Base-by-base conservation (phyloP, 1,140 invertebrate genomes). In the Agraylea sexmaculata region DNA sequence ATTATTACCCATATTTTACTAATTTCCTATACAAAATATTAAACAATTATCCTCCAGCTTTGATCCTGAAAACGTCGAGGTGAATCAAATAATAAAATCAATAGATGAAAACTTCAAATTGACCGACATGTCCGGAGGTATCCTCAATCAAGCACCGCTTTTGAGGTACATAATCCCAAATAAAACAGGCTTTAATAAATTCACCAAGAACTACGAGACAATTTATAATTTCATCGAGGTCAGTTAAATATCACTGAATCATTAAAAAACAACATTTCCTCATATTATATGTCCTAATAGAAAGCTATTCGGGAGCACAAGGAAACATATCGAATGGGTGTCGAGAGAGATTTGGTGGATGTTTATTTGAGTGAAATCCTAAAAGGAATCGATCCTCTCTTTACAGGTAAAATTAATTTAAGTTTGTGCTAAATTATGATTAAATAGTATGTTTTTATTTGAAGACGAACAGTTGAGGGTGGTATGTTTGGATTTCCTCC, bases 401-500 rank as follows among this genome's bases (percentile, higher is more conserved):
- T 45, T 21, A 35, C 42, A 30, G 42, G 46, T 43, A 37, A 35
- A 25, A 34, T 7, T 3, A 22, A 25, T 19, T 42, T 15, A 13
- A 18, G 12, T 18, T 23, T 37, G 5, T 4, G 29, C 3, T 10
- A 18, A 20, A 30, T 15, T 20, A 4, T 11, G 5, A 23, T 22
- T 41, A 41, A 17, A 11, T 17, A 29, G 15, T 33, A 34, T 28
- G 27, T 17, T 10, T 43, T 17, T 16, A 22, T 42, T 61, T 54
- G 44, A 52, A 70, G 75, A 75, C 27, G 69, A 81, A 57, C 75
- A 79, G 55, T 55, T 83, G 7, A 52, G 77, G 36, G 64, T 77
- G 0, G 51, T 82, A 1, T 77, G 79, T 46, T 49, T 79, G 40
- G 80, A 84, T 53, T 60, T 83, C 27, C 74, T 84, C 21, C 66